Base-by-base conservation (phyloP, 2,113 vertebrate species). In the Chloebia gouldiae region DNA sequence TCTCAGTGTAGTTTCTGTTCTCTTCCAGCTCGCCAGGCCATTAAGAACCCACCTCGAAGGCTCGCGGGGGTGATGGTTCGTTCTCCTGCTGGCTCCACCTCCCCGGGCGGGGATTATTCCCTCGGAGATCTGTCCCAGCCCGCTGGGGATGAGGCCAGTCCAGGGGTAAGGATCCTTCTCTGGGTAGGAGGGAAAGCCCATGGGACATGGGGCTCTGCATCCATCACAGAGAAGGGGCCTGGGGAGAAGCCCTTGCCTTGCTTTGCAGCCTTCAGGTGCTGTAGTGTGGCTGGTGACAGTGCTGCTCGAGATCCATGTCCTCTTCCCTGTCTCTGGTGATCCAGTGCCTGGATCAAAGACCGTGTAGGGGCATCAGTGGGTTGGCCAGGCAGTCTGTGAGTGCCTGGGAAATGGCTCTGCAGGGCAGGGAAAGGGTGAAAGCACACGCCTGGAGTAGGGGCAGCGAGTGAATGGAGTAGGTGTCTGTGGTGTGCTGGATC, bases 21-120 rank as follows among this genome's bases (percentile, higher is more conserved):
- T 80, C 40, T 98, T 94, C 9, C 97, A 99, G 99, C 98, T 97
- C 99, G 99, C 50, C 99, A 99, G 97, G 99, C 98, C 63, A 97
- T 98, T 88, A 99, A 99, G 97, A 99, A 99, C 97, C 98, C 99
- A 0, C 99, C 99, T 6, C 99, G 99, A 86, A 98, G 99, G 54
- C 95, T 99, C 40, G 98, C 99, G 3, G 99, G 98, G 71, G 98
- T 99, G 72, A 98, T 99, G 64, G 98, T 99, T 35, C 99, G 99
- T 30, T 99, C 99, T 64, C 99, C 99, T 30, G 97, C 99, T 92
- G 99, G 98, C 75, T 98, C 98, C 73, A 98, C 98, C 80, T 99
- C 99, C n/a, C 98, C 99, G 9, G 97, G 98, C 76, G 93, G 98
- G 97, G 99, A 99, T 33, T 98, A 99, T 96, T 91, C 98, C 72